These are phyloP conservation scores for Australoheros facetus DNA, from an alignment of 2,797 vertebrate genomes.

Conservation along the genomic window DNA sequence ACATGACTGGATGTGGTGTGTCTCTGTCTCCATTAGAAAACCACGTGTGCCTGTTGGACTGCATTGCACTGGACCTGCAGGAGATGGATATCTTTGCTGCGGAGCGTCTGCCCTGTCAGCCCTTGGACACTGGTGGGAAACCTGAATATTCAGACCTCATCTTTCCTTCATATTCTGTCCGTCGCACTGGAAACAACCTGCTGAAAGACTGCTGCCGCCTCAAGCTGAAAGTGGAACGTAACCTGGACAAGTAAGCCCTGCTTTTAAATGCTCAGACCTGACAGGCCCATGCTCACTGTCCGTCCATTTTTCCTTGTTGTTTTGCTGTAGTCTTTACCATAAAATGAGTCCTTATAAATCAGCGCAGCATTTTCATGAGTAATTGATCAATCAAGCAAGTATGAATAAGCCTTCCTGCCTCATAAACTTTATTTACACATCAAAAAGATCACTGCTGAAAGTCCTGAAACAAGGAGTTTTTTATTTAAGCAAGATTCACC, in stretches of 20 bases:
- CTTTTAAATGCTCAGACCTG: not conserved
- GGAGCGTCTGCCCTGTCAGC: slow-evolving; percentile 79
- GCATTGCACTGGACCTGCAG: slow-evolving; percentile 93
- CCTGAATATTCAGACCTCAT: slow-evolving; percentile 79
- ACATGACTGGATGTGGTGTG: not conserved
- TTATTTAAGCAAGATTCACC: no score
- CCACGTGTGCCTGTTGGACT: slow-evolving; percentile 91
- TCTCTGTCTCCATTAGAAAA: slow-evolving; percentile 76
- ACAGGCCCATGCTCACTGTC: not conserved
- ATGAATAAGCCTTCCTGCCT: no score
- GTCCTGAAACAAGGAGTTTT: no score
- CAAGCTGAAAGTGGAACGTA: slow-evolving; percentile 92
- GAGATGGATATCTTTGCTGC: slow-evolving; percentile 98
- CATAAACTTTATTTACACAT: no score
- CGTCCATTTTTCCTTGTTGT: not conserved
- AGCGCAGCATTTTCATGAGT: not conserved
- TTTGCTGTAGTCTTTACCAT: not conserved
- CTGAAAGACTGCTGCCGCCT: slow-evolving; percentile 91
- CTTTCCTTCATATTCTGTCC: slow-evolving; percentile 90
- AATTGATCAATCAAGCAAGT: no score
- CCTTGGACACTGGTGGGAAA: slow-evolving; percentile 70
- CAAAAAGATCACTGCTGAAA: no score
- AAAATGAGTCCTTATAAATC: not conserved
- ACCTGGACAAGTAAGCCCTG: slow-evolving; percentile 89
- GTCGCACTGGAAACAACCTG: slow-evolving; percentile 89